Evolutionary conservation across 2,888 invertebrate genomes (phyloP).

Genomic region (Nomada hirtipes): DNA sequence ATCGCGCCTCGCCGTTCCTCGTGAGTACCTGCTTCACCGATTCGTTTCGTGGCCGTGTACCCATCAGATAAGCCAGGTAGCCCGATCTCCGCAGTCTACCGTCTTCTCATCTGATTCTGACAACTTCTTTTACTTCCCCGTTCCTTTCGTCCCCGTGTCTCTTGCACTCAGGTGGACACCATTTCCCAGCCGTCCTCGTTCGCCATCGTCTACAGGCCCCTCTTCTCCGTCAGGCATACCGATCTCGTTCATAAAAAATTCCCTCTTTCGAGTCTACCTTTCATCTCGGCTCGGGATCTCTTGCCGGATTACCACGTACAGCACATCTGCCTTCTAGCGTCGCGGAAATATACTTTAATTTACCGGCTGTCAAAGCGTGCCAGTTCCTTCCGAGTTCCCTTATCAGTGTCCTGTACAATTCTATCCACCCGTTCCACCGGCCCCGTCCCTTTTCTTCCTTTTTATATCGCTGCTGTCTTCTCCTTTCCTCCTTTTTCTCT

Average conservation of each 20-base stretch:
- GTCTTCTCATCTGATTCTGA: slow-evolving; percentile 63
- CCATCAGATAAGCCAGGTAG: slow-evolving; percentile 54
- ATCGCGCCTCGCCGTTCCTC: neutral
- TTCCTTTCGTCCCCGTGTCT: slow-evolving; percentile 51
- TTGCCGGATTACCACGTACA: slow-evolving; percentile 64
- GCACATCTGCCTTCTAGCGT: slow-evolving; percentile 68
- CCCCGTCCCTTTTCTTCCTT: neutral
- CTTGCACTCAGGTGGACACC: slow-evolving; percentile 66
- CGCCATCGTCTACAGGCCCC: slow-evolving; percentile 14
- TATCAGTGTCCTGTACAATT: slow-evolving; percentile 65
- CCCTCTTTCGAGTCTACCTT: slow-evolving; percentile 68
- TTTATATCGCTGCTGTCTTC: slow-evolving; percentile 15
- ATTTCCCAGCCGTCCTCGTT: slow-evolving; percentile 52
- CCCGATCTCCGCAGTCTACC: slow-evolving; percentile 38
- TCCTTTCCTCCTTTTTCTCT: slow-evolving; percentile 2
- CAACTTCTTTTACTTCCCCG: slow-evolving; percentile 65
- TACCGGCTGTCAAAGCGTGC: slow-evolving; percentile 73
- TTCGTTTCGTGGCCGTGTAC: slow-evolving; percentile 41
- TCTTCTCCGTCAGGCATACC: slow-evolving; percentile 51
- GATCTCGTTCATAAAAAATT: slow-evolving; percentile 70
- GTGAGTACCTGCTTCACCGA: slow-evolving; percentile 44
- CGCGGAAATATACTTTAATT: slow-evolving; percentile 73
- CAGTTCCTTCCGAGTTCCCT: slow-evolving; percentile 66
- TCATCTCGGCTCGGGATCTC: slow-evolving; percentile 67
- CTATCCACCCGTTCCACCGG: slow-evolving; percentile 31